Conservation (phyloP, 2,797 vertebrate genomes). For the Leptoclinus maculatus region DNA sequence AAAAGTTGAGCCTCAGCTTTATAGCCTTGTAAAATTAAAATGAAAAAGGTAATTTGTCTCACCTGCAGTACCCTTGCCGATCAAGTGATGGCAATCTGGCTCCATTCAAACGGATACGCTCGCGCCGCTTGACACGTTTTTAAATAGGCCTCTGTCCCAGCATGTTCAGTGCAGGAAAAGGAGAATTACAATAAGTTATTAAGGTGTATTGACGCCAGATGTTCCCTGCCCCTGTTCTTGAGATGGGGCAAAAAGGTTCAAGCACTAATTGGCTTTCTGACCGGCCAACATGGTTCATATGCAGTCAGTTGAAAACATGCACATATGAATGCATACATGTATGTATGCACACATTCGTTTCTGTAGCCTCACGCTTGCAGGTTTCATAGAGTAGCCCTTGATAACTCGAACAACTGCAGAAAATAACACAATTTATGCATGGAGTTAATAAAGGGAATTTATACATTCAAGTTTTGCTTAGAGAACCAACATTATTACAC, state of each 20-base stretch:
- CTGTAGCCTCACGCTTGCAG: not conserved
- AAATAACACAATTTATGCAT: not conserved
- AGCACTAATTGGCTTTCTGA: conserved; percentile 71
- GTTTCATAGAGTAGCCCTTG: not conserved
- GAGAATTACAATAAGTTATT: conserved; percentile 77
- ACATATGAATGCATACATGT: conserved; percentile 28
- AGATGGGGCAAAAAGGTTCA: conserved; percentile 54
- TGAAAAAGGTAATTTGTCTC: not conserved
- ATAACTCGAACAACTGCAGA: not conserved
- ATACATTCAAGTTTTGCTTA: not conserved
- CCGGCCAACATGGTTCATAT: conserved; percentile 55
- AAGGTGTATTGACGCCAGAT: conserved; percentile 78
- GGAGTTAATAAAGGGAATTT: not conserved
- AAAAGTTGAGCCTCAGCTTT: conserved; percentile 3
- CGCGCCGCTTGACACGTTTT: conserved; percentile 33
- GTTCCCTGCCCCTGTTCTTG: conserved; percentile 62
- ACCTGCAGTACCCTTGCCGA: conserved; percentile 67
- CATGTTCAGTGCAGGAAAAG: conserved; percentile 68
- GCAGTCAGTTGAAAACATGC: conserved; percentile 53
- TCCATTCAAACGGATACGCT: conserved; percentile 61
- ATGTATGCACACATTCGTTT: conserved; percentile 21
- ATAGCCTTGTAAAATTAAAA: conserved; percentile 7
- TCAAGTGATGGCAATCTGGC: conserved; percentile 80
- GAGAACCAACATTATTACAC: not conserved
- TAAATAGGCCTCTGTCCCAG: conserved; percentile 67